These are phyloP conservation scores for Deilephila porcellus DNA, from an alignment of 2,888 invertebrate species.

Conservation along the genomic window DNA sequence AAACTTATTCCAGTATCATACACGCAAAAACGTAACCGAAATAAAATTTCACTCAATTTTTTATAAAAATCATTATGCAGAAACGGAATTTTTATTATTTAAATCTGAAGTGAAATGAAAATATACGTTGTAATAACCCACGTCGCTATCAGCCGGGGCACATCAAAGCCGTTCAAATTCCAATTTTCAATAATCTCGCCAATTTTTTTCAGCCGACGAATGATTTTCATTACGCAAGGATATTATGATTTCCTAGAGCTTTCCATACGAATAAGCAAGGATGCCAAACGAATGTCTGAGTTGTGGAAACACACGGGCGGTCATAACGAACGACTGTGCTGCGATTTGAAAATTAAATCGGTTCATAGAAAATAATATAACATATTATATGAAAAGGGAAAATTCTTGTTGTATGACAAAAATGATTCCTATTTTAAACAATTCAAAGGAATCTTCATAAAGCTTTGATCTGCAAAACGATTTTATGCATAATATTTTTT, in stretches of 20 bases:
- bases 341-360: not conserved
- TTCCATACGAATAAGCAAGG: conserved; percentile 54
- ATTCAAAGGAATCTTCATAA: too few species aligned
- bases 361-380: too few species aligned
- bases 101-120: conserved; percentile 32
- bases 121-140: conserved; percentile 37
- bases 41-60: not conserved
- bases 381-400: too few species aligned
- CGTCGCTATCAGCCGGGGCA: conserved; percentile 34
- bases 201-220: conserved; percentile 50
- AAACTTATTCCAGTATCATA: not conserved
- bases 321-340: conserved; percentile 4
- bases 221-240: conserved; percentile 56
- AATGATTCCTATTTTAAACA: too few species aligned
- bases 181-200: conserved; percentile 58
- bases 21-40: not conserved
- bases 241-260: conserved; percentile 56
- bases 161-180: conserved; percentile 52
- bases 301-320: conserved; percentile 44
- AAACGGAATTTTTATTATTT: conserved; percentile 32
- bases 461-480: too few species aligned
- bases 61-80: conserved; percentile 30
- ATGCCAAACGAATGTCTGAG: conserved; percentile 44
- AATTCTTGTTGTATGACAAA: too few species aligned
- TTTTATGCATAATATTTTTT: not conserved